phyloP scores from a whole-genome alignment of 2,797 vertebrate species.

The Eremophila alpestris region DNA sequence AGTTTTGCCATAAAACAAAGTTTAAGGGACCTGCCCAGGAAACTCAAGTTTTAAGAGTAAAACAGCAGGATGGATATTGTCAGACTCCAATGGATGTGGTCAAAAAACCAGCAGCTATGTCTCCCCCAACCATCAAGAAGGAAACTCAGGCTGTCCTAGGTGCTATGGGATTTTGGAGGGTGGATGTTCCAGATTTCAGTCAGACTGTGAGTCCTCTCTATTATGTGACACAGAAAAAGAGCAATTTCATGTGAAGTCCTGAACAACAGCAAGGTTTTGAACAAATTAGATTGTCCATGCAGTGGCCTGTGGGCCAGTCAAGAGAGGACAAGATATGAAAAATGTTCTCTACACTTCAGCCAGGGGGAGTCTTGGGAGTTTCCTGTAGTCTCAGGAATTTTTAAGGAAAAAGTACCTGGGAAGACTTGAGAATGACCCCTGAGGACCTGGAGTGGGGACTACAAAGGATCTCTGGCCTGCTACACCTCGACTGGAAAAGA shows the following conservation, averaged over 20 bases:
- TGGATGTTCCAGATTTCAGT: background rate
- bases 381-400: background rate
- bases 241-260: background rate
- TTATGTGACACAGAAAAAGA: background rate
- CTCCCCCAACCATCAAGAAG: background rate
- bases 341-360: background rate
- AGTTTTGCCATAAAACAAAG: background rate
- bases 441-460: too few relatives aligned
- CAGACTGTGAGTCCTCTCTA: background rate
- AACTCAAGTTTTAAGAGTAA: background rate
- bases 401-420: background rate
- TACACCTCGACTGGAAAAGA: background rate
- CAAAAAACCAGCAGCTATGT: background rate
- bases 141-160: background rate
- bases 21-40: background rate
- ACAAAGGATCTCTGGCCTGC: too few relatives aligned
- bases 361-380: background rate
- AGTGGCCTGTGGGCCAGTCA: background rate
- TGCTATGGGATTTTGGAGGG: fast-evolving
- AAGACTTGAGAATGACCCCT: background rate
- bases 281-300: background rate
- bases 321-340: background rate
- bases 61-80: background rate
- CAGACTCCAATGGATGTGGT: background rate
- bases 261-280: background rate